Base-by-base conservation (phyloP, 2,888 invertebrate genomes). In the Anoplius nigerrimus region DNA sequence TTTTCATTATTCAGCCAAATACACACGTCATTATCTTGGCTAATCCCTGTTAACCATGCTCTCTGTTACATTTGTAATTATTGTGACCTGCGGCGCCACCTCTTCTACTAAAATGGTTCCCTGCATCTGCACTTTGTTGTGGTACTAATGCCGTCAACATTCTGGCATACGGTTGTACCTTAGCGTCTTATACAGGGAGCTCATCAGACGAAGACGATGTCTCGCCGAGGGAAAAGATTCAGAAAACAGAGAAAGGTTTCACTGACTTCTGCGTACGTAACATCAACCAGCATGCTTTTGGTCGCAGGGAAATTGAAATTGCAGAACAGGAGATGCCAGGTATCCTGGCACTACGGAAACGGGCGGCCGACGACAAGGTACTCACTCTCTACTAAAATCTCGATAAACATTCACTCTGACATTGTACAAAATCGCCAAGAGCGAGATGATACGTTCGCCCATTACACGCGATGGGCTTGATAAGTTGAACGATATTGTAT, bases 281-380 rank as follows among this genome's bases (percentile, higher is more conserved):
- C 86, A 94, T 99, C 69, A 95, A 94, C 73, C 97, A 98, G 86
- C 95, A 97, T 85, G 96, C 96, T 0, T 98, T 98, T 86, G 99
- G 99, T 0, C 91, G 98, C 34, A 90, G 98, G 48, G 99, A 99
- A 91, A 98, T 99, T 75, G 98, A 99, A 91, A 98, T 99, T 74
- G 98, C 98, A 0, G 98, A 99, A 86, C 98, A 98, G 90, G 98
- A 99, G 91, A 99, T 99, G 98, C 98, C 98, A 0, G 98, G 98
- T 0, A 96, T 99, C 69, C 97, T 98, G 94, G 98, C 98, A 0
- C 89, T 99, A 77, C 91, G 98, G 60, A 96, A 96, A 82, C 91
- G 98, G 71, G 98, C 98, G 0, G 92, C 94, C 61, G 97, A 98
- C 63, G 98, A 98, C 85, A 98, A 97, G 86, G 88, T 75, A 66